Conservation (phyloP, 2,797 vertebrate species). For the Poecile montanus region DNA sequence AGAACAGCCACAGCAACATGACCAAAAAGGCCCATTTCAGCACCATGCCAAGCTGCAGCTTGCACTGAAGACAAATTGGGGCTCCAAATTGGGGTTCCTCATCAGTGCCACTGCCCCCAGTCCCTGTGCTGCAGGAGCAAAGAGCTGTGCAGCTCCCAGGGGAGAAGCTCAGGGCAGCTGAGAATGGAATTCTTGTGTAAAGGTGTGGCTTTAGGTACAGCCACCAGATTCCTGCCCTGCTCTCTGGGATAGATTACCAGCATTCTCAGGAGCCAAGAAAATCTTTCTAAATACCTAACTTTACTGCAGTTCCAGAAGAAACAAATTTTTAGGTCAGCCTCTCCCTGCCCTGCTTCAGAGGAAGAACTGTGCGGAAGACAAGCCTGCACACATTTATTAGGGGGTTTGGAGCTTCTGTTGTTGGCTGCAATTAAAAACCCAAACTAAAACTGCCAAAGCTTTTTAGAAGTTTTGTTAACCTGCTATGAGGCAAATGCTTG, state of each 20-base stretch:
- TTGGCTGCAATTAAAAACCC: not conserved
- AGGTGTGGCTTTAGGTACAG: not conserved
- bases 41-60: not conserved
- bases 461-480: not conserved
- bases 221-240: not conserved
- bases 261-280: not conserved
- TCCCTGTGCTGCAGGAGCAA: not conserved
- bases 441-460: not conserved
- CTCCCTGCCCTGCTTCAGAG: not conserved
- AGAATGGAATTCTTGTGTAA: not conserved
- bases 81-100: not conserved
- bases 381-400: not conserved
- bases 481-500: not conserved
- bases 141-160: not conserved
- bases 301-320: not conserved
- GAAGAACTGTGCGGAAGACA: not conserved
- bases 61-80: not conserved
- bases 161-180: not conserved
- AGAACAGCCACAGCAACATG: not conserved
- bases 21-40: not conserved
- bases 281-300: not conserved
- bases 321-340: not conserved
- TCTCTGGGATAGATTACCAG: not conserved
- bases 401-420: not conserved
- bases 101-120: rapidly evolving